Evolutionary conservation across 2,113 vertebrate species (phyloP).

Genomic region (human (Homo sapiens)): DNA sequence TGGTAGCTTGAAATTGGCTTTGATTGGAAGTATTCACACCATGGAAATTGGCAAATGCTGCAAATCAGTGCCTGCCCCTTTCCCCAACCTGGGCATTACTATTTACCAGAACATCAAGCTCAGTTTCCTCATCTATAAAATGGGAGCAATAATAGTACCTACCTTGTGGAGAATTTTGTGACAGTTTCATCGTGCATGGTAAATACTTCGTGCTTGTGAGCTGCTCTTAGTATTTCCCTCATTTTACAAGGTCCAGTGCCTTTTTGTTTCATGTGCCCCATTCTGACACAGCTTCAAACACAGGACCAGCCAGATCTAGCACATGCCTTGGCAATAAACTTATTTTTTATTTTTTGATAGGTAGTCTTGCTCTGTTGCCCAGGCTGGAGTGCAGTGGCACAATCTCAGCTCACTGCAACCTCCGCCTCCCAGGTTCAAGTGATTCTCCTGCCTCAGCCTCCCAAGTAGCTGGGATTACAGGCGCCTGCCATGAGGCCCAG

Average conservation of each 20-base stretch:
- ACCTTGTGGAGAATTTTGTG: not conserved
- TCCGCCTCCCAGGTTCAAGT: no score
- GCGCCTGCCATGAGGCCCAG: no score
- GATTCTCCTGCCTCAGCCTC: no score
- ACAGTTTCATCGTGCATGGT: not conserved
- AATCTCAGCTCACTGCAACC: no score
- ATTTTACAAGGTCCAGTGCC: not conserved
- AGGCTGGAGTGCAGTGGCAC: no score
- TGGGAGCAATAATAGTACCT: no score
- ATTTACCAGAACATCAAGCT: not conserved
- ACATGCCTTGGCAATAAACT: not conserved
- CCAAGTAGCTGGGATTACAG: no score
- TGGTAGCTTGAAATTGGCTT: not conserved
- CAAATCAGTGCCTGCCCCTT: not conserved
- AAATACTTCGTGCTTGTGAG: not conserved
- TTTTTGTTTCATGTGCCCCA: not conserved
- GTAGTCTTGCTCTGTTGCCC: no score
- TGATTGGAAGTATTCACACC: not conserved
- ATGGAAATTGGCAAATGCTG: not conserved
- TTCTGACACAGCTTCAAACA: not conserved
- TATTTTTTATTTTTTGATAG: no score
- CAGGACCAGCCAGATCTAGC: not conserved
- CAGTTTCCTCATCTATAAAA: not conserved
- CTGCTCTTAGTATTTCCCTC: no score
- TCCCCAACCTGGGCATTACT: not conserved